Evolutionary conservation across 2,113 vertebrate genomes (phyloP).

Genomic region (Bos taurus): DNA sequence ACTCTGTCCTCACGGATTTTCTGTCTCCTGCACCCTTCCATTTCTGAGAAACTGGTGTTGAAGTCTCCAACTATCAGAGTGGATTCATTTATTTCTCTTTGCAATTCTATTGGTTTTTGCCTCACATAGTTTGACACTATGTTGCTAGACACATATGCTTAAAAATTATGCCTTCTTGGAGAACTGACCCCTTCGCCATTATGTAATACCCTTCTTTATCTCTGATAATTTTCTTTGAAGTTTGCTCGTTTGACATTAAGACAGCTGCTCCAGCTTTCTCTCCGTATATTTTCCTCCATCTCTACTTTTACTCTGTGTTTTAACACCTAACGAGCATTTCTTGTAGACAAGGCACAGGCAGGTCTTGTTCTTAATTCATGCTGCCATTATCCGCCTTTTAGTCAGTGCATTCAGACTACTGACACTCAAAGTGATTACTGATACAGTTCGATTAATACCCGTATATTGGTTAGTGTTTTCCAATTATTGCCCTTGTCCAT

Average conservation of each 20-base stretch:
- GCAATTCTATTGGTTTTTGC: neutral
- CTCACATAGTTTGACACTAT: neutral
- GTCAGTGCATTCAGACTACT: neutral
- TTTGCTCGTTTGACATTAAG: neutral
- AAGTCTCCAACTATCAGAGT: neutral
- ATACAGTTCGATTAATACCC: accelerated
- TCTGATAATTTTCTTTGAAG: neutral
- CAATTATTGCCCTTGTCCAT: neutral
- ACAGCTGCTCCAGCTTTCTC: neutral
- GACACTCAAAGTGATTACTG: neutral
- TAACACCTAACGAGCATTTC: neutral
- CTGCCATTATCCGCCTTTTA: neutral
- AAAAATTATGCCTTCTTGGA: neutral
- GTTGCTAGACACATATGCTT: neutral
- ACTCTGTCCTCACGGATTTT: neutral
- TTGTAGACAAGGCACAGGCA: neutral
- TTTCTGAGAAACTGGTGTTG: neutral
- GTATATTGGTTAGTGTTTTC: neutral
- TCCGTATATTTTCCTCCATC: neutral
- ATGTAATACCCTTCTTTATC: neutral
- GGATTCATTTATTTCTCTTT: neutral
- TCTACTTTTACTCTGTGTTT: neutral
- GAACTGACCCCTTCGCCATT: neutral
- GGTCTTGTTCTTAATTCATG: neutral
- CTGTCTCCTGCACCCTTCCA: neutral